Conservation (phyloP, 2,113 vertebrate genomes). For the Poecile atricapillus region DNA sequence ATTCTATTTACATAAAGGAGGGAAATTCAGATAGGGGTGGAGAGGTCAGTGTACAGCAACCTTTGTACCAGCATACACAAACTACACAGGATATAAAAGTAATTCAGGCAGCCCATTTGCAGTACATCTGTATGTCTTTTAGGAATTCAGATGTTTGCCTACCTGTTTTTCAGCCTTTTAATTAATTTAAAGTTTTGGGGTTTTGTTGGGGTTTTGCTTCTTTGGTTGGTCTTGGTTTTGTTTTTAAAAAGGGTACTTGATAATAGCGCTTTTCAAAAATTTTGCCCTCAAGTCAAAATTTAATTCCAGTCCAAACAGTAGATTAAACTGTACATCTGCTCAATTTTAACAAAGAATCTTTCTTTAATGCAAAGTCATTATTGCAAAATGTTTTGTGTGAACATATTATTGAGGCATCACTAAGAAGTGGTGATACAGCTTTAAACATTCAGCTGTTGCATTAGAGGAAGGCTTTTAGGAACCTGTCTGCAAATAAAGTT, state of each 20-base stretch:
- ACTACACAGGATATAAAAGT: background rate
- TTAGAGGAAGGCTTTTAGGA: background rate
- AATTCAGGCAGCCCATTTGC: background rate
- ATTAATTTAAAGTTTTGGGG: background rate
- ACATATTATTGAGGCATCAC: background rate
- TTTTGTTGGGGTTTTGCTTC: background rate
- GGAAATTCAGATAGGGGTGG: background rate
- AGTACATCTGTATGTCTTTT: background rate
- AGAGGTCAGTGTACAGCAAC: background rate
- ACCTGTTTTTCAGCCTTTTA: background rate
- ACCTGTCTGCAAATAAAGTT: background rate
- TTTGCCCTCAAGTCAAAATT: background rate
- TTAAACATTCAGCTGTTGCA: background rate
- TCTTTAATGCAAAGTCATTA: background rate
- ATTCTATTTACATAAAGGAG: background rate
- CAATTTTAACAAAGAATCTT: background rate
- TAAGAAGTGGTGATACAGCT: background rate
- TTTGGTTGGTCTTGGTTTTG: background rate
- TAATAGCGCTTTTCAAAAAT: background rate
- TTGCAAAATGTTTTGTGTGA: background rate
- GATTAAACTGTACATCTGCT: background rate
- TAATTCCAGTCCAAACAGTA: background rate
- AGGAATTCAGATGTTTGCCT: background rate
- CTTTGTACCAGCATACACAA: background rate
- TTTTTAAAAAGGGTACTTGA: background rate